These are phyloP conservation scores for Pandemis heparana DNA, from an alignment of 2,888 invertebrate genomes.

Conservation along the genomic window DNA sequence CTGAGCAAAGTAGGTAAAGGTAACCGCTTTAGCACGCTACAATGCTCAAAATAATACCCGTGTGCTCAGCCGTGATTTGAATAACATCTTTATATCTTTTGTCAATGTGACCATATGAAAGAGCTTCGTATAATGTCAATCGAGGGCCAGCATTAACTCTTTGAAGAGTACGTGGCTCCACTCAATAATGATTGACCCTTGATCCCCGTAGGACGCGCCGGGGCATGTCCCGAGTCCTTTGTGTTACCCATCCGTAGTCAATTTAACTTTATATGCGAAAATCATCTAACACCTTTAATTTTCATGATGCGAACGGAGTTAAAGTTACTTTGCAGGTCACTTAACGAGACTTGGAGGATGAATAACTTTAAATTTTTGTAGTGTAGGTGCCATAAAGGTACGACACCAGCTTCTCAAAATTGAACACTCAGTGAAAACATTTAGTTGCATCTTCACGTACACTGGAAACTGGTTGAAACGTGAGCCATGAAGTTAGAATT, in stretches of 20 bases:
- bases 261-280: constrained; percentile 26
- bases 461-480: constrained; percentile 30
- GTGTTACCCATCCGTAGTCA: constrained; percentile 25
- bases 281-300: constrained; percentile 7
- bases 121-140: constrained; percentile 31
- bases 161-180: constrained; percentile 43
- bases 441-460: constrained; percentile 6
- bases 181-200: constrained; percentile 71
- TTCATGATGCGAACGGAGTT: neutral
- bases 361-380: neutral
- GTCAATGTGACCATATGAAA: constrained; percentile 25
- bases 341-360: neutral
- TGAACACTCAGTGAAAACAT: neutral
- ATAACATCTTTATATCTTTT: constrained; percentile 25
- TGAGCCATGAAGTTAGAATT: constrained; percentile 47
- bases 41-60: neutral
- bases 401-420: neutral
- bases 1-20: neutral
- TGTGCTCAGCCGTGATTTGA: neutral
- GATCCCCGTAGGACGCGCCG: constrained; percentile 57
- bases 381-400: neutral
- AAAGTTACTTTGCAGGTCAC: neutral
- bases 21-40: neutral
- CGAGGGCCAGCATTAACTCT: constrained; percentile 30
- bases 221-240: constrained; percentile 53